Conservation (phyloP, 2,888 invertebrate genomes). For the Bombylius discolor region DNA sequence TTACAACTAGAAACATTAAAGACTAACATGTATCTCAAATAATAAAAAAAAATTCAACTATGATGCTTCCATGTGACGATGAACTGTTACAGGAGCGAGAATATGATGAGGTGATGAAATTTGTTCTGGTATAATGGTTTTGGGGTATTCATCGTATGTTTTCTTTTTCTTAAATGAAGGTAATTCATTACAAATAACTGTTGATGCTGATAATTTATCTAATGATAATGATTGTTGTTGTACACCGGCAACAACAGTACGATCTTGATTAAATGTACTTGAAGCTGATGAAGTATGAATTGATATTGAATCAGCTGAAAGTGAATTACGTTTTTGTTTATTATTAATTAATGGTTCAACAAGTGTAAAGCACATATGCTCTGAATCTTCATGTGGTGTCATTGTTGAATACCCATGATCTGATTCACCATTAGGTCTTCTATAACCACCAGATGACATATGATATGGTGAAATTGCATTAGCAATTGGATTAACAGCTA, state of each 20-base stretch:
- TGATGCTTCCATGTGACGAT: constrained; percentile 74
- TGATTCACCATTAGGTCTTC: constrained; percentile 53
- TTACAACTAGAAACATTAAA: no score
- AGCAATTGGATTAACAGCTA: constrained; percentile 49
- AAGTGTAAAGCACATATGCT: constrained; percentile 63
- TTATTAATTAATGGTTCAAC: constrained; percentile 48
- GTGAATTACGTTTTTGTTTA: constrained; percentile 39
- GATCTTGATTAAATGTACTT: constrained; percentile 28
- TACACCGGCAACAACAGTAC: no score
- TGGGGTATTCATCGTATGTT: background rate
- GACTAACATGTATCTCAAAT: no score
- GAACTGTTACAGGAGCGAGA: constrained; percentile 80
- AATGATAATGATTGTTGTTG: background rate
- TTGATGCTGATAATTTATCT: background rate
- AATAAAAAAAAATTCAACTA: constrained; percentile 23
- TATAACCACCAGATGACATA: constrained; percentile 57
- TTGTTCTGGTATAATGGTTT: constrained; percentile 24
- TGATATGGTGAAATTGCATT: constrained; percentile 68
- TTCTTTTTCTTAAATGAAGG: background rate
- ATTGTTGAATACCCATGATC: constrained; percentile 92
- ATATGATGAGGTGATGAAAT: constrained; percentile 42
- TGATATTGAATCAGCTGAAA: constrained; percentile 48
- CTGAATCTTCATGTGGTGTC: constrained; percentile 84
- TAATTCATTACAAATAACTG: background rate
- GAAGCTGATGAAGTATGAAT: constrained; percentile 41